Evolutionary conservation across 1,140 invertebrate genomes (phyloP).

Genomic region (Drosophila pachea): DNA sequence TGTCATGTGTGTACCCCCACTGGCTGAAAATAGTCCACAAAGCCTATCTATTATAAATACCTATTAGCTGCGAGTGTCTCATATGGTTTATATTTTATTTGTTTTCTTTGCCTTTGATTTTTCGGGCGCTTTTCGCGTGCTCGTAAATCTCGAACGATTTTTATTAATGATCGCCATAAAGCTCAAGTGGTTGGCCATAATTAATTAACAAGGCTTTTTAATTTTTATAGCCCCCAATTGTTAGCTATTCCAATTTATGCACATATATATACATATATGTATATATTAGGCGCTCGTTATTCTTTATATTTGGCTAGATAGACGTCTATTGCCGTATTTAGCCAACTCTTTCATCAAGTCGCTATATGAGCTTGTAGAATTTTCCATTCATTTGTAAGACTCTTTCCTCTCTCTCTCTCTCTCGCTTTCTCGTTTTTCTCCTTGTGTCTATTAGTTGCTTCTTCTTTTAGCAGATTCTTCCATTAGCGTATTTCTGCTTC

Average conservation of each 20-base stretch:
- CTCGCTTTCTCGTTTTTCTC: too few relatives aligned
- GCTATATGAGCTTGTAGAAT: too few relatives aligned
- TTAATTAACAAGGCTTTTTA: slow-evolving; percentile 51
- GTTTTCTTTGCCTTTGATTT: slow-evolving; percentile 28
- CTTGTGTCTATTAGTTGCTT: too few relatives aligned
- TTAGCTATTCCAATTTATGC: background rate
- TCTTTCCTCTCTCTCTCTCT: too few relatives aligned
- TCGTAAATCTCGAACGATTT: slow-evolving; percentile 39
- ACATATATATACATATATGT: background rate
- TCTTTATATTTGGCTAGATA: too few relatives aligned
- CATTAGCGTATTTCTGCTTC: too few relatives aligned
- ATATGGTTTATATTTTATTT: background rate
- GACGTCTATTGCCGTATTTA: too few relatives aligned
- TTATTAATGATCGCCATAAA: slow-evolving; percentile 31
- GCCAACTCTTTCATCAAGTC: too few relatives aligned
- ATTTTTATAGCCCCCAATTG: slow-evolving; percentile 33
- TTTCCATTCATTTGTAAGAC: too few relatives aligned
- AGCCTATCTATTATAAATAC: slow-evolving; percentile 8
- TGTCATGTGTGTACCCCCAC: background rate
- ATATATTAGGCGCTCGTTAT: background rate
- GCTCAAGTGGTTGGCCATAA: slow-evolving; percentile 60
- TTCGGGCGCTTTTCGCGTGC: slow-evolving; percentile 15
- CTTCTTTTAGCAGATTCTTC: too few relatives aligned
- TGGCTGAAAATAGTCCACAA: slow-evolving; percentile 13
- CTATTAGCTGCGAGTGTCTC: background rate